These are phyloP conservation scores for Artibeus jamaicensis DNA, from an alignment of 2,797 vertebrate species.

Conservation along the genomic window DNA sequence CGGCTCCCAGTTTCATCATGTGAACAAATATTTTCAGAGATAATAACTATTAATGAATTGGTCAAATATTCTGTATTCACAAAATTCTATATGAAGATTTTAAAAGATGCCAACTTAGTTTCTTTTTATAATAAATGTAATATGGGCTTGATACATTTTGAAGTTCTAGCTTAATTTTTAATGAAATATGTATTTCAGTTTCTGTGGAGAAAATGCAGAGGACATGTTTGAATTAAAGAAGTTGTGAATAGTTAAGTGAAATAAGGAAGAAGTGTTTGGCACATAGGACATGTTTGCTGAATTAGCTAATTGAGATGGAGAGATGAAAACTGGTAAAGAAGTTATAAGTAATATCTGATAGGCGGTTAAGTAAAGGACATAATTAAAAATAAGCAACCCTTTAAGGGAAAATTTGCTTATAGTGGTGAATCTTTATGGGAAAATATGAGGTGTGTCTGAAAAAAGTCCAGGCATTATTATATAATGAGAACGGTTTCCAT, in stretches of 20 bases:
- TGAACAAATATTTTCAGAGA: not conserved
- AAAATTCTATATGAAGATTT: not conserved
- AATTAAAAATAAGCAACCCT: not conserved
- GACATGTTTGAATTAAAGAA: slow-evolving; percentile 10
- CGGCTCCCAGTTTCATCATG: not conserved
- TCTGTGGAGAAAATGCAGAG: not conserved
- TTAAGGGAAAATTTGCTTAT: not conserved
- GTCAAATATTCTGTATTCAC: not conserved
- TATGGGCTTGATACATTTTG: not conserved
- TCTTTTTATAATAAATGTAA: not conserved
- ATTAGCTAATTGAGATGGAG: not conserved
- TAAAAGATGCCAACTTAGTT: not conserved
- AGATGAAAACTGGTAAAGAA: not conserved
- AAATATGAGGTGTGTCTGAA: not conserved
- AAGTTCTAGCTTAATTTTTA: not conserved
- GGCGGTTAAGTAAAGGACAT: not conserved
- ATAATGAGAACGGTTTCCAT: too few species aligned
- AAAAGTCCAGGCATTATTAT: too few species aligned
- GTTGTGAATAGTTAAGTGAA: not conserved
- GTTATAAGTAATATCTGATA: not conserved
- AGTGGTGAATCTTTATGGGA: not conserved
- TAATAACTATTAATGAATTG: not conserved
- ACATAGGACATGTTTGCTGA: not conserved
- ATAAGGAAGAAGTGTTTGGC: not conserved
- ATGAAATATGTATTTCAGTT: not conserved